Conservation (phyloP, 2,888 invertebrate genomes). For the Vesta saturnalis region DNA sequence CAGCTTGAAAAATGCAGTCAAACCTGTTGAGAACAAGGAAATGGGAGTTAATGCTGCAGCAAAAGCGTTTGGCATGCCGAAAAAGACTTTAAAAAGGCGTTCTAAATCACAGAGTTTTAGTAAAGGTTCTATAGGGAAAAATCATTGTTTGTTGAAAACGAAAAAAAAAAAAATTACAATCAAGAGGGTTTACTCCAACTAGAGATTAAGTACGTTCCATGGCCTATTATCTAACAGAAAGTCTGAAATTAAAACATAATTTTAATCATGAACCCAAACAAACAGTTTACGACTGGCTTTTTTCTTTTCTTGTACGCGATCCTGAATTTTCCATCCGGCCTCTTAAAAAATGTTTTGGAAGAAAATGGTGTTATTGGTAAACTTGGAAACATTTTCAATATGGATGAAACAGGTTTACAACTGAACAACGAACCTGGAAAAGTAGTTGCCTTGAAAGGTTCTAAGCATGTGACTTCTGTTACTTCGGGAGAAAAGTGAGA, state of each 20-base stretch:
- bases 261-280: not conserved
- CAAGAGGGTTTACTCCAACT: slow-evolving; percentile 37
- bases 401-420: too few relatives aligned
- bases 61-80: not conserved
- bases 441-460: not conserved
- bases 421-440: too few relatives aligned
- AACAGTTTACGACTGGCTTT: not conserved
- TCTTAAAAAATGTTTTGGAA: not conserved
- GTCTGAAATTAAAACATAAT: not conserved
- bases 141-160: not conserved
- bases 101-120: too few relatives aligned
- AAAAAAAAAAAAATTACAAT: slow-evolving; percentile 6
- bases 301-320: not conserved
- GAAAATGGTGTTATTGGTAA: not conserved
- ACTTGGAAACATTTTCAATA: too few relatives aligned
- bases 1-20: not conserved
- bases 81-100: slow-evolving; percentile 1
- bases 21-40: not conserved
- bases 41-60: not conserved
- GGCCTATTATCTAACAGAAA: not conserved
- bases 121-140: not conserved
- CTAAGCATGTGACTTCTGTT: not conserved
- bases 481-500: not conserved
- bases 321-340: not conserved
- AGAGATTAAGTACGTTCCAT: slow-evolving; percentile 8